These are phyloP conservation scores for Prenolepis imparis DNA, from an alignment of 2,888 invertebrate genomes.

Conservation along the genomic window DNA sequence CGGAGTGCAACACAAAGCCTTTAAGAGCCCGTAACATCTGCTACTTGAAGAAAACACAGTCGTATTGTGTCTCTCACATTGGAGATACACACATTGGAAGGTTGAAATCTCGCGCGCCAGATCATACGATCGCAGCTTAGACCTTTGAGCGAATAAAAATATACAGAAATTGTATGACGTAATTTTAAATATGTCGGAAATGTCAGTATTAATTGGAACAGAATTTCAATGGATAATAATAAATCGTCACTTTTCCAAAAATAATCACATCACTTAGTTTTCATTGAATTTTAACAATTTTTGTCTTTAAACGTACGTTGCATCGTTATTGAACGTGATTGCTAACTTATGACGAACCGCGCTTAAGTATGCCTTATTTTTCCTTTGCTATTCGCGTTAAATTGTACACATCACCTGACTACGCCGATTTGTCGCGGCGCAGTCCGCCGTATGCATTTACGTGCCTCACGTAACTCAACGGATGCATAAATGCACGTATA, in stretches of 20 bases:
- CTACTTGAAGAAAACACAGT: constrained; percentile 69
- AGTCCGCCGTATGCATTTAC: constrained; percentile 39
- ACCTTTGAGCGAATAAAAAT: constrained; percentile 17
- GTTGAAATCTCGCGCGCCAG: background rate
- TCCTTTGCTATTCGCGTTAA: constrained; percentile 36
- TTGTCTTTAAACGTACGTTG: background rate
- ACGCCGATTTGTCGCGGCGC: constrained; percentile 51
- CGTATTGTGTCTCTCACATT: constrained; percentile 66
- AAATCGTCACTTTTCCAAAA: background rate
- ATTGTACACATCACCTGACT: constrained; percentile 35
- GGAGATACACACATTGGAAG: constrained; percentile 55
- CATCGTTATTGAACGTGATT: constrained; percentile 30
- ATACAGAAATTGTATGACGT: background rate
- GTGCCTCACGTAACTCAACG: constrained; percentile 44
- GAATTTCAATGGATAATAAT: background rate
- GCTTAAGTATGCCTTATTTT: constrained; percentile 15
- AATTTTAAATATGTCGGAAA: background rate
- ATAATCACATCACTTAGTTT: background rate
- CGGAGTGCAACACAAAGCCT: constrained; percentile 69
- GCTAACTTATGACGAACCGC: constrained; percentile 27
- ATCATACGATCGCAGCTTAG: constrained; percentile 18
- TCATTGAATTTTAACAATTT: background rate
- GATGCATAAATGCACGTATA: constrained; percentile 24
- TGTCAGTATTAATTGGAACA: background rate
- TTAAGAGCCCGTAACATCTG: constrained; percentile 72